These are phyloP conservation scores for Globicephala melas DNA, from an alignment of 2,113 vertebrate species.

Conservation along the genomic window DNA sequence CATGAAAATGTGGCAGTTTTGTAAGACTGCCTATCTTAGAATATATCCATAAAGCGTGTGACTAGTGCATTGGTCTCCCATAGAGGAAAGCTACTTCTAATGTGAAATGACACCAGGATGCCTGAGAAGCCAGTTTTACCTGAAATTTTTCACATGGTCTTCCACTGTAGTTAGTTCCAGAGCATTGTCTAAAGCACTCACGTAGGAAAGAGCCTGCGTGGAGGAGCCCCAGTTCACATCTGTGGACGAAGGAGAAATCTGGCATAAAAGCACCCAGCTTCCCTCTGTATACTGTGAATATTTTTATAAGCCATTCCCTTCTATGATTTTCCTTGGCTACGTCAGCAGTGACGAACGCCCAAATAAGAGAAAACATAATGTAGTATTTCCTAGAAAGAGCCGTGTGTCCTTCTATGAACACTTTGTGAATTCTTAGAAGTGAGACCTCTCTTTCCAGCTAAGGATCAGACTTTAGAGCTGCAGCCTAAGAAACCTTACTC, in stretches of 20 bases:
- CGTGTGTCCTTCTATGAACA: not conserved
- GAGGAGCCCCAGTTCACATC: conserved; percentile 99
- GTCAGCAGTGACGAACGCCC: not conserved
- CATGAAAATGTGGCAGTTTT: not conserved
- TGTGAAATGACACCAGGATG: not conserved
- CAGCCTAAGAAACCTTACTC: not conserved
- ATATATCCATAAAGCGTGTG: not conserved
- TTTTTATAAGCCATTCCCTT: not conserved
- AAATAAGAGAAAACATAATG: not conserved
- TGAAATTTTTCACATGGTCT: conserved; percentile 98
- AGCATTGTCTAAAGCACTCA: conserved; percentile 92
- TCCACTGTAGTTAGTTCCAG: conserved; percentile 90
- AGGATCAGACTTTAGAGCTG: not conserved
- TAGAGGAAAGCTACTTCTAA: not conserved
- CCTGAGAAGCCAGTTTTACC: conserved; percentile 81
- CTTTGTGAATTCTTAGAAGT: not conserved
- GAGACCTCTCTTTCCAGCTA: not conserved
- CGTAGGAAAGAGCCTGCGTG: conserved; percentile 93
- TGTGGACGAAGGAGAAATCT: conserved; percentile 69
- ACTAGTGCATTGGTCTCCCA: not conserved
- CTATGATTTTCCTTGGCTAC: not conserved
- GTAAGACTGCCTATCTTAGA: not conserved
- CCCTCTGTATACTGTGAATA: not conserved
- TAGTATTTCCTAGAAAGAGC: conserved; percentile 19
- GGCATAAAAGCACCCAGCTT: not conserved